Evolutionary conservation across 2,113 vertebrate species (phyloP), one percentile per base, ranked within the genome.

Genomic region (Anarrhichthys ocellatus): DNA sequence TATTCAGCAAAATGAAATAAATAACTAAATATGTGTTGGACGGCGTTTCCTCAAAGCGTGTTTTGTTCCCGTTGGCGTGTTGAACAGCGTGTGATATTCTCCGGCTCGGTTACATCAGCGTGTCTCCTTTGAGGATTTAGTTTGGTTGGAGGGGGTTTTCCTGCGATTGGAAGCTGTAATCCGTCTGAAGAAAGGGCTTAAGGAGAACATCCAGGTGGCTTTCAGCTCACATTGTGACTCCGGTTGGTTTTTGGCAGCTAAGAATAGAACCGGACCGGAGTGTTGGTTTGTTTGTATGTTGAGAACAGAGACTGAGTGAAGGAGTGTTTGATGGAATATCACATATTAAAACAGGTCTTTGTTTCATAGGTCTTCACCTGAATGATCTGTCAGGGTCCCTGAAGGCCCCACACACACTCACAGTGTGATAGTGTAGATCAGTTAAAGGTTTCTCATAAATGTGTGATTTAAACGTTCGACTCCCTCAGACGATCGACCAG

Each of bases 161-260:
- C 73, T 78, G 0, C 62, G 70, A 58, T 48, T 61, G 65, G 48
- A 54, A 42, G 83, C 58, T 80, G 81, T 68, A 83, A 79, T 86
- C 86, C 40, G 40, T 71, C 78, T 84, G 61, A 80, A 88, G 78
- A 80, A 83, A 40, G 42, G 66, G 84, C 62, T 76, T 80, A 74
- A 73, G 76, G 65, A 72, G 61, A 72, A 71, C 62, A 54, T 86
- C 58, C 78, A 73, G 78, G 78, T 77, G 46, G 54, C 40, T 42
- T 34, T 11, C 5, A n/a, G 75, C 84, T 82, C 71, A 40, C 32
- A 79, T 20, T 17, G 62, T 8, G 18, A 18, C 38, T 73, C 13
- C 59, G 0, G 29, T 1, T 1, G 59, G 8, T 42, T 34, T 68
- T 48, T 84, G 70, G 71, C 76, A 83, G 76, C 61, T 36, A 6